Conservation (phyloP, 2,797 vertebrate species). For the Nothura maculosa region DNA sequence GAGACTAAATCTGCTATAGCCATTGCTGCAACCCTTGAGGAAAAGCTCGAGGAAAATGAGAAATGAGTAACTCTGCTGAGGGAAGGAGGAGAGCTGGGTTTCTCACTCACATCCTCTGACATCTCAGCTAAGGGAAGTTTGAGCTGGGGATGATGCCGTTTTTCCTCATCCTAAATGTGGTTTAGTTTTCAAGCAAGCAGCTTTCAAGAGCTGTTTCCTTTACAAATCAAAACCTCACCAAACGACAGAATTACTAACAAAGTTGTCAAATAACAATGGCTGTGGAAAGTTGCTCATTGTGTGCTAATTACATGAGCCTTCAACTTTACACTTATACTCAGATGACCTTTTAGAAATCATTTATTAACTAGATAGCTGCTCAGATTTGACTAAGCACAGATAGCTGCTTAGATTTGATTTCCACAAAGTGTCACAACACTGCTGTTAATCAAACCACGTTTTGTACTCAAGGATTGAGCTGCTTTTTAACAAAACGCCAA, state of each 20-base stretch:
- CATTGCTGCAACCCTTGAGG: not conserved
- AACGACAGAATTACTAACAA: not conserved
- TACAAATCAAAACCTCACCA: slow-evolving; percentile 25
- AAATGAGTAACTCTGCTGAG: not conserved
- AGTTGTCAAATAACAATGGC: not conserved
- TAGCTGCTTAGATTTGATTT: not conserved
- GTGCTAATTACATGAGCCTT: slow-evolving; percentile 22
- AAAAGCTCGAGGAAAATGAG: not conserved
- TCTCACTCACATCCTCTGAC: not conserved
- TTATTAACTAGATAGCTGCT: slow-evolving; percentile 9
- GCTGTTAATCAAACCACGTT: not conserved
- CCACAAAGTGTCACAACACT: not conserved
- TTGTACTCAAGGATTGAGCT: not conserved
- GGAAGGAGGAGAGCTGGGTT: not conserved
- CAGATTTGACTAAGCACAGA: not conserved
- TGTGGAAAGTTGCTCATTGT: not conserved
- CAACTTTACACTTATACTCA: slow-evolving; percentile 24
- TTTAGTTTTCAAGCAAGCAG: not conserved
- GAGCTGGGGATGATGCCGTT: not conserved
- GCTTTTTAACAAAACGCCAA: slow-evolving; percentile 30
- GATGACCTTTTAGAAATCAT: slow-evolving; percentile 40
- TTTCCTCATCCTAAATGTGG: not conserved
- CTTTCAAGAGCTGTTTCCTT: not conserved
- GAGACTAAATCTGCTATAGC: not conserved
- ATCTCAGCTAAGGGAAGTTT: not conserved